Evolutionary conservation across 2,113 vertebrate species (phyloP).

Genomic region (Stercorarius parasiticus): DNA sequence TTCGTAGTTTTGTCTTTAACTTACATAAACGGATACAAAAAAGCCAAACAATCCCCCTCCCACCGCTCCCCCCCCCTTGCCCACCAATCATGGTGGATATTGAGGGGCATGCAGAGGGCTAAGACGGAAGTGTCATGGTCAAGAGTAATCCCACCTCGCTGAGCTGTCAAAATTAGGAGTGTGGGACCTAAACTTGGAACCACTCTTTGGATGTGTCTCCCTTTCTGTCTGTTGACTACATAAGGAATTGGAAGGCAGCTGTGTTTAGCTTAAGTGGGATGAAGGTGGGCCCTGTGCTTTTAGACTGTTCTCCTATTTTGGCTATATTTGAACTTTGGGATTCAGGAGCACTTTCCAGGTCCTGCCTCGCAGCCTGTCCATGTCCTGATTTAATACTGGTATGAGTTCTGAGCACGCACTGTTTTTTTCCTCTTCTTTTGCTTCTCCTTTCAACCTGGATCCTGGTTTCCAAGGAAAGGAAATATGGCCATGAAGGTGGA

Average conservation of each 20-base stretch:
- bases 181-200: background rate
- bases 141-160: background rate
- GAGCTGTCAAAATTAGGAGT: background rate
- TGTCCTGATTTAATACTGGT: background rate
- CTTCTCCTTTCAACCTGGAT: background rate
- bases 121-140: background rate
- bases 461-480: background rate
- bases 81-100: no score
- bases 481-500: background rate
- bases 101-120: background rate
- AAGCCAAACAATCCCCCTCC: fast-evolving
- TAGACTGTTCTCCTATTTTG: background rate
- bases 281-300: background rate
- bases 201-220: background rate
- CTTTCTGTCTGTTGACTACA: background rate
- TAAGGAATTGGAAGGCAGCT: background rate
- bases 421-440: background rate
- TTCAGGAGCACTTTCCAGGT: background rate
- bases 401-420: background rate
- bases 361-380: background rate
- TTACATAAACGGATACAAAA: background rate
- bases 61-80: fast-evolving
- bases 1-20: background rate
- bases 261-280: background rate
- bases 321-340: background rate